These are phyloP conservation scores for Leptodactylus fuscus DNA, from an alignment of 2,113 vertebrate species.

Conservation along the genomic window DNA sequence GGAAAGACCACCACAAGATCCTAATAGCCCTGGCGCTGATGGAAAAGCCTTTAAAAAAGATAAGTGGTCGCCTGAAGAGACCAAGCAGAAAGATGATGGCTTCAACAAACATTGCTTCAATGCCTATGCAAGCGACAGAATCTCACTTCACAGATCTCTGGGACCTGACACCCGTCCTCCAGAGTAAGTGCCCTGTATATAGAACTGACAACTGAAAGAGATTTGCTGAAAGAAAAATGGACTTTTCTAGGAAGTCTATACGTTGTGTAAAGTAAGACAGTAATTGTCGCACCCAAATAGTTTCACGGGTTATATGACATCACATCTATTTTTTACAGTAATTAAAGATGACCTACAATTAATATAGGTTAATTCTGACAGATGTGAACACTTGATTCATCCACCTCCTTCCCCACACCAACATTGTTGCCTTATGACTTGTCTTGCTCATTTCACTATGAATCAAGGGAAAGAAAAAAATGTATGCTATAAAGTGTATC, in stretches of 20 bases:
- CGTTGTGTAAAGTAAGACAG: background rate
- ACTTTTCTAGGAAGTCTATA: background rate
- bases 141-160: conserved; percentile 90
- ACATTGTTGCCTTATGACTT: too few species aligned
- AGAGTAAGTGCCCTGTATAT: conserved; percentile 79
- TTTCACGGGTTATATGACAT: background rate
- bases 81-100: conserved; percentile 85
- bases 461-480: too few species aligned
- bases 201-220: background rate
- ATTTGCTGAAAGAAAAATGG: background rate
- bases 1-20: conserved; percentile 84
- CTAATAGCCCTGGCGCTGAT: conserved; percentile 77
- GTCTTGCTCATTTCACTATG: too few species aligned
- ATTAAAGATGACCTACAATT: conserved; percentile 5
- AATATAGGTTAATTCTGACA: background rate
- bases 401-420: background rate
- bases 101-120: conserved; percentile 96
- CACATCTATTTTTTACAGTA: background rate
- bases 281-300: background rate
- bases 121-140: conserved; percentile 91
- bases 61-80: conserved; percentile 78
- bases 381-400: background rate
- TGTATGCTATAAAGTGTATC: too few species aligned
- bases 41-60: conserved; percentile 81
- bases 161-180: conserved; percentile 91